Percentiles rank a stretch among this genome's conserved stretches.
These are phyloP conservation scores for Euproctis similis DNA, from an alignment of 2,888 invertebrate genomes.

Conservation along the genomic window DNA sequence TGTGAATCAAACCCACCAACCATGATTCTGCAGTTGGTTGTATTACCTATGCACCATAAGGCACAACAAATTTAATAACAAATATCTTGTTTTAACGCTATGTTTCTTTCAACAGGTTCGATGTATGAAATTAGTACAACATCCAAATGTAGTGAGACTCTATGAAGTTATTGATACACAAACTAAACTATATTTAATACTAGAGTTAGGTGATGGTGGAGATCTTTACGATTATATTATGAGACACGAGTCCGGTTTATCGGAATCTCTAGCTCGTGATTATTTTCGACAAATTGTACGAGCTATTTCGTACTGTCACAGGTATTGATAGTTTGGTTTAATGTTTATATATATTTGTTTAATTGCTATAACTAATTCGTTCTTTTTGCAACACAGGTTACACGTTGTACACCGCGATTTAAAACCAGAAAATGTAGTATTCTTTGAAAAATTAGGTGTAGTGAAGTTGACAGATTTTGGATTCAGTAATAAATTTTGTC, in stretches of 20 bases:
- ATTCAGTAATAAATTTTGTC: constrained; percentile 95
- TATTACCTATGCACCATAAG: no score
- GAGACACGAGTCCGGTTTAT: constrained; percentile 93
- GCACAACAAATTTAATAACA: no score
- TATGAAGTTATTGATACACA: constrained; percentile 99
- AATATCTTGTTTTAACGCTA: no score
- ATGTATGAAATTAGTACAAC: constrained; percentile 99
- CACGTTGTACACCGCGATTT: constrained; percentile 89
- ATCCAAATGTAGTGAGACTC: constrained; percentile 97
- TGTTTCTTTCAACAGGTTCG: constrained; percentile 78
- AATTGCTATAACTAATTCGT: constrained; percentile 1
- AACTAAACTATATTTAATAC: constrained; percentile 96
- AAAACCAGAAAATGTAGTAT: constrained; percentile 99
- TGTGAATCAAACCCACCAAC: no score
- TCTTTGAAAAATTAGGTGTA: constrained; percentile 96
- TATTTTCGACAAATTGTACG: constrained; percentile 98
- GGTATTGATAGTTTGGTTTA: constrained; percentile 64
- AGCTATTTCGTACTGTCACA: constrained; percentile 98
- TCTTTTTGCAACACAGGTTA: constrained; percentile 49
- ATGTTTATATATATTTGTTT: neutral
- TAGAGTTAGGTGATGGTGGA: constrained; percentile 98
- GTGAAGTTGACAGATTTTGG: constrained; percentile 99
- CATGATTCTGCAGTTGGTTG: no score
- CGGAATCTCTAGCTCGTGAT: constrained; percentile 87
- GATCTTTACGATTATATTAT: constrained; percentile 99